phyloP scores from a whole-genome alignment of 2,797 vertebrate species.

The Gadopsis marmoratus region DNA sequence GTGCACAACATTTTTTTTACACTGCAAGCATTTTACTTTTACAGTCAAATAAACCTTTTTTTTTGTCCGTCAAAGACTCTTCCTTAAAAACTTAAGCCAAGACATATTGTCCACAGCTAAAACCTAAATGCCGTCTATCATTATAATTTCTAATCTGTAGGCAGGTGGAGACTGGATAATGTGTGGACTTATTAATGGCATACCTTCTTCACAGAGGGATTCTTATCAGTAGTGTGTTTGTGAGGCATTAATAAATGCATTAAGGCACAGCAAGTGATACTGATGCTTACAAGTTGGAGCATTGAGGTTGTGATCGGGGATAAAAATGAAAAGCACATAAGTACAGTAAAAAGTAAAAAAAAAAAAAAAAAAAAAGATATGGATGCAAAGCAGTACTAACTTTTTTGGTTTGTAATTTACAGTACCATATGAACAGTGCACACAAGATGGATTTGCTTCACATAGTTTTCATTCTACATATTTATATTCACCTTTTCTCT shows the following conservation, averaged over 20 bases:
- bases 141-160: constrained; percentile 17
- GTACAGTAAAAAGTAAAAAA: constrained; percentile 4
- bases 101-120: constrained; percentile 19
- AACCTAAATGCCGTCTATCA: constrained; percentile 11
- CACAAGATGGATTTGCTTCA: constrained; percentile 58
- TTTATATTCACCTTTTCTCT: constrained; percentile 39
- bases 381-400: constrained; percentile 66
- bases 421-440: constrained; percentile 61
- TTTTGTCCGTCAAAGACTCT: constrained; percentile 25
- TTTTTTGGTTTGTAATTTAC: constrained; percentile 74
- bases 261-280: constrained; percentile 89
- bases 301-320: constrained; percentile 53
- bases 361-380: neutral
- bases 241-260: constrained; percentile 81
- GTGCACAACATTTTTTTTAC: constrained; percentile 50
- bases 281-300: constrained; percentile 70
- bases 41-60: constrained; percentile 38
- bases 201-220: constrained; percentile 60
- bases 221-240: constrained; percentile 67
- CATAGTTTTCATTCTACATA: constrained; percentile 51
- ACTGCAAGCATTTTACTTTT: constrained; percentile 63
- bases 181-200: constrained; percentile 49
- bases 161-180: constrained; percentile 44
- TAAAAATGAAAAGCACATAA: constrained; percentile 43
- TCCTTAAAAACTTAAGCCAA: neutral